phyloP scores from a whole-genome alignment of 2,113 vertebrate genomes.

The Rattus norvegicus region DNA sequence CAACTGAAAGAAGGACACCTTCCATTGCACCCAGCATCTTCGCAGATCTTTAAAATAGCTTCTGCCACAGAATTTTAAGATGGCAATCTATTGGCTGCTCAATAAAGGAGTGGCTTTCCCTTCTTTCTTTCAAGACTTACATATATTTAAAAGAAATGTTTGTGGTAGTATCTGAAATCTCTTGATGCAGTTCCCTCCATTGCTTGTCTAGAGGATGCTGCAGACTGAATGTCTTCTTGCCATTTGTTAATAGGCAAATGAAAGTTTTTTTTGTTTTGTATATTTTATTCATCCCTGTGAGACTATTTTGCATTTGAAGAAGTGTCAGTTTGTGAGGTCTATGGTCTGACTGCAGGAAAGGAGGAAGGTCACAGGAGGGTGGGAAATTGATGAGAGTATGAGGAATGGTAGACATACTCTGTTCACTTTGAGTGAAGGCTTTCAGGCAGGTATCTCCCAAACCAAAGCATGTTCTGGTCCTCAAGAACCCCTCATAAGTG shows the following conservation, averaged over 20 bases:
- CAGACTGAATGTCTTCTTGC: neutral
- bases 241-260: conserved; percentile 72
- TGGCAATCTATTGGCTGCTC: neutral
- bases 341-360: neutral
- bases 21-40: conserved; percentile 11
- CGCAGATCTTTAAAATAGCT: neutral
- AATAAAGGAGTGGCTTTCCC: neutral
- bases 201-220: neutral
- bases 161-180: neutral
- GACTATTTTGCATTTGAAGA: conserved; percentile 52
- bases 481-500: neutral
- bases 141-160: neutral
- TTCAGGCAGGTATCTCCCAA: too few relatives aligned
- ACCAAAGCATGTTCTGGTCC: neutral
- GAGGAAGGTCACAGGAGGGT: neutral
- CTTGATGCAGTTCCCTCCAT: neutral
- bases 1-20: conserved; percentile 24
- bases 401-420: neutral
- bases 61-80: neutral
- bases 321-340: neutral
- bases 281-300: neutral
- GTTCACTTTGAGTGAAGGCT: neutral
- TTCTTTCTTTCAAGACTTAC: neutral
- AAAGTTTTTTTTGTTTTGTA: conserved; percentile 22
- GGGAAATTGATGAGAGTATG: neutral